Percentiles rank a stretch among this genome's conserved stretches.
Evolutionary conservation across 2,888 invertebrate species (phyloP).

Genomic region (Lasioglossum malachurum): DNA sequence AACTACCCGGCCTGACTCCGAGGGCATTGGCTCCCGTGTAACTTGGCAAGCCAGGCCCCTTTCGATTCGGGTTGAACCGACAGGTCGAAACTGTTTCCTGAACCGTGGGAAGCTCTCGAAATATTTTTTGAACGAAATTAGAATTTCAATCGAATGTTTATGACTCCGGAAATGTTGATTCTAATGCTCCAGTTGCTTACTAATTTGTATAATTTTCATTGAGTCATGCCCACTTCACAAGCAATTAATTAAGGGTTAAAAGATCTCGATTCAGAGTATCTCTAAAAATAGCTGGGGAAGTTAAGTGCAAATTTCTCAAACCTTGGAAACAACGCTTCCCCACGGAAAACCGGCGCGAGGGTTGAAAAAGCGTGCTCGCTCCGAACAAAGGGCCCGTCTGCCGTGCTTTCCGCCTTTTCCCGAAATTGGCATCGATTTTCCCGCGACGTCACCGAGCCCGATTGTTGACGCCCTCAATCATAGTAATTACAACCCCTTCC

Average conservation of each 20-base stretch:
- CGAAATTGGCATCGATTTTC: constrained; percentile 46
- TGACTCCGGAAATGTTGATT: too few species aligned
- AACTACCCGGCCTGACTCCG: background rate
- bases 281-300: background rate
- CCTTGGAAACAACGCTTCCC: background rate
- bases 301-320: background rate
- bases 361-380: constrained; percentile 6
- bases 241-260: too few species aligned
- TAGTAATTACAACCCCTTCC: constrained; percentile 37
- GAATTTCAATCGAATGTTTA: too few species aligned
- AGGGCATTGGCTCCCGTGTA: background rate
- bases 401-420: constrained; percentile 27
- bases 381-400: constrained; percentile 45
- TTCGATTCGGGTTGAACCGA: background rate
- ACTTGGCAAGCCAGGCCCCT: background rate
- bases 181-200: too few species aligned
- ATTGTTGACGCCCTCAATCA: constrained; percentile 46
- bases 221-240: too few species aligned
- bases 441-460: constrained; percentile 29
- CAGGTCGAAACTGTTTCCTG: background rate
- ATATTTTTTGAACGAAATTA: background rate
- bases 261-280: background rate
- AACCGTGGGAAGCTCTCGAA: background rate
- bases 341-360: background rate
- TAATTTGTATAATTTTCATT: too few species aligned